phyloP scores from a whole-genome alignment of 2,888 invertebrate species.

The Rotaria socialis region DNA sequence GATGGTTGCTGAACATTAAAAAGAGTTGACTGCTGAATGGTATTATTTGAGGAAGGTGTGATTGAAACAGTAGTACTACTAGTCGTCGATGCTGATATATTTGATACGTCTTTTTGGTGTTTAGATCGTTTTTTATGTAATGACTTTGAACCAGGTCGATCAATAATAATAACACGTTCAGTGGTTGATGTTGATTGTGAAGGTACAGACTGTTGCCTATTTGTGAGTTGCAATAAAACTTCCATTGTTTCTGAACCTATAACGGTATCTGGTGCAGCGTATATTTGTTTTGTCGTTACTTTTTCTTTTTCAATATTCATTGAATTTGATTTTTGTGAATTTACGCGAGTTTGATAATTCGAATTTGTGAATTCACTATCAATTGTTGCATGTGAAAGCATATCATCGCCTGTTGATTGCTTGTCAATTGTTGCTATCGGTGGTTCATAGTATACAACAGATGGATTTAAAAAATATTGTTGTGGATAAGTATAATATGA shows the following conservation, averaged over 20 bases:
- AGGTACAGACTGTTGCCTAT: neutral
- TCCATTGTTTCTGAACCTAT: neutral
- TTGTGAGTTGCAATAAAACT: neutral
- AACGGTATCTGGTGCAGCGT: neutral
- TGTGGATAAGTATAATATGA: neutral
- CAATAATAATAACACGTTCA: neutral
- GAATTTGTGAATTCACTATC: neutral
- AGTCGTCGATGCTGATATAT: neutral
- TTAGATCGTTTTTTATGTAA: neutral
- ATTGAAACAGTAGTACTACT: neutral
- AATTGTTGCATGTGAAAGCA: neutral
- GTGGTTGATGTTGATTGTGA: neutral
- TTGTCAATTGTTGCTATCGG: neutral
- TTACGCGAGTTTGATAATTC: neutral
- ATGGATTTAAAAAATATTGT: neutral
- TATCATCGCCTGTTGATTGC: neutral
- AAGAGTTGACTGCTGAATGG: neutral
- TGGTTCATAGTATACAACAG: neutral
- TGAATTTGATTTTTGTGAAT: neutral
- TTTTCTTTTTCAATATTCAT: neutral
- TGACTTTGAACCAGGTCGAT: neutral
- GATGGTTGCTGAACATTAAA: neutral
- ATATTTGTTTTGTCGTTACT: neutral
- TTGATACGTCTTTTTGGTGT: too few relatives aligned
- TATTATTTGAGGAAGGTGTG: neutral